phyloP scores from a whole-genome alignment of 2,113 vertebrate species.

The Oreocharis arfaki region DNA sequence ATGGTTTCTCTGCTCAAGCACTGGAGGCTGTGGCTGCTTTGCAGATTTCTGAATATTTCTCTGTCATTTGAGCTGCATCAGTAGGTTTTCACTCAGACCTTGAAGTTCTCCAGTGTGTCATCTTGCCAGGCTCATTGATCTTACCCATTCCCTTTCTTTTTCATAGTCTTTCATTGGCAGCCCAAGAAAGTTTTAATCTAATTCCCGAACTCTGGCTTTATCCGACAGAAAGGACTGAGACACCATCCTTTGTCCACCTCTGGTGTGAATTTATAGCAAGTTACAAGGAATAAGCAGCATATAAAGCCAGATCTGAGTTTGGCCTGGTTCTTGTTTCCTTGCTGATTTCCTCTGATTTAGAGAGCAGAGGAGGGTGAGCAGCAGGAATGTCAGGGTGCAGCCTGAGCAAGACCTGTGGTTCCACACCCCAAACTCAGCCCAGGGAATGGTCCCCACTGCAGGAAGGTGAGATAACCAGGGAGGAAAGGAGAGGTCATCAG shows the following conservation, averaged over 20 bases:
- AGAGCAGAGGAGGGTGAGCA: neutral
- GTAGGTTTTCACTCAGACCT: neutral
- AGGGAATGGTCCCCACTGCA: rapidly evolving
- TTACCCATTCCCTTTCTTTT: neutral
- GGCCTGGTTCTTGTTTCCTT: neutral
- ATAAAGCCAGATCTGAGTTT: neutral
- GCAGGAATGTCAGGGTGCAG: neutral
- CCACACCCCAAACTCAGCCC: neutral
- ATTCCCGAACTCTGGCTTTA: neutral
- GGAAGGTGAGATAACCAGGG: neutral
- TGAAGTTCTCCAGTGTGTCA: neutral
- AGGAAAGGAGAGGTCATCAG: neutral
- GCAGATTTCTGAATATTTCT: constrained; percentile 37
- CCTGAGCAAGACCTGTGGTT: neutral
- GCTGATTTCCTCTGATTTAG: neutral
- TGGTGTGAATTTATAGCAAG: neutral
- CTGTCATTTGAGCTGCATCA: constrained; percentile 34
- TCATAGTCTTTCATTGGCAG: neutral
- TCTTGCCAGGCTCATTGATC: constrained; percentile 27
- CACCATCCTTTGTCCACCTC: neutral
- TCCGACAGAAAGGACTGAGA: neutral
- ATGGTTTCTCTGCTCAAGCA: constrained; percentile 32
- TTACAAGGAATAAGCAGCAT: neutral
- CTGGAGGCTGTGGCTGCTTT: neutral
- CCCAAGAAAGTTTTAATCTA: neutral